Conservation (phyloP, 2,113 vertebrate genomes). For the Cairina moschata region DNA sequence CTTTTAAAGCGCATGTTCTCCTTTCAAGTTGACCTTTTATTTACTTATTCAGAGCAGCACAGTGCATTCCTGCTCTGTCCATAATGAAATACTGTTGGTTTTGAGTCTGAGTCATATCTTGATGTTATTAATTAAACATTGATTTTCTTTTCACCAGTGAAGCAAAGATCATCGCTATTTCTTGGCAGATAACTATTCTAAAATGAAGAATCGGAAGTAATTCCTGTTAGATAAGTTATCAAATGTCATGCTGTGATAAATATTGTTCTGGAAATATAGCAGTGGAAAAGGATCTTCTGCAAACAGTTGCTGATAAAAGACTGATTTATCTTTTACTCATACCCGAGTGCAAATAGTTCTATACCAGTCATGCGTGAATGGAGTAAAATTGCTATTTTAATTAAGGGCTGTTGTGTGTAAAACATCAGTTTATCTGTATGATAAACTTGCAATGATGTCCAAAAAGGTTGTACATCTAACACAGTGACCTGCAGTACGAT, state of each 20-base stretch:
- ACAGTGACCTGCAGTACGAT: fast-evolving
- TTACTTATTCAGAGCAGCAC: background rate
- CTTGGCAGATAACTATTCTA: background rate
- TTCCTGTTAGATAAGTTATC: slow-evolving; percentile 22
- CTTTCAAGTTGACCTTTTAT: background rate
- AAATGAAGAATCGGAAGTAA: background rate
- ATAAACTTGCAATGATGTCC: background rate
- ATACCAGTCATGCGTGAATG: background rate
- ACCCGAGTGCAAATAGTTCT: slow-evolving; percentile 21
- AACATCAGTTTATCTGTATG: background rate
- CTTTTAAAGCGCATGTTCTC: background rate
- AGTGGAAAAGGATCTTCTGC: background rate
- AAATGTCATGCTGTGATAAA: background rate
- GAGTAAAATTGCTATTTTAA: slow-evolving; percentile 6
- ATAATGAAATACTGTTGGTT: background rate
- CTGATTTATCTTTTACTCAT: background rate
- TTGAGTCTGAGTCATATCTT: background rate
- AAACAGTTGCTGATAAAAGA: slow-evolving; percentile 9
- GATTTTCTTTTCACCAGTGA: background rate
- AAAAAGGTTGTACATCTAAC: too few species aligned
- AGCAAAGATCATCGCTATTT: background rate
- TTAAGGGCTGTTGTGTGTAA: background rate
- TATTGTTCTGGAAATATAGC: background rate
- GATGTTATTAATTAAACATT: background rate
- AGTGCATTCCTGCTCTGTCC: background rate